Evolutionary conservation across 2,113 vertebrate genomes (phyloP), one percentile per base, ranked within the genome.

Genomic region (Chlorocebus sabaeus): DNA sequence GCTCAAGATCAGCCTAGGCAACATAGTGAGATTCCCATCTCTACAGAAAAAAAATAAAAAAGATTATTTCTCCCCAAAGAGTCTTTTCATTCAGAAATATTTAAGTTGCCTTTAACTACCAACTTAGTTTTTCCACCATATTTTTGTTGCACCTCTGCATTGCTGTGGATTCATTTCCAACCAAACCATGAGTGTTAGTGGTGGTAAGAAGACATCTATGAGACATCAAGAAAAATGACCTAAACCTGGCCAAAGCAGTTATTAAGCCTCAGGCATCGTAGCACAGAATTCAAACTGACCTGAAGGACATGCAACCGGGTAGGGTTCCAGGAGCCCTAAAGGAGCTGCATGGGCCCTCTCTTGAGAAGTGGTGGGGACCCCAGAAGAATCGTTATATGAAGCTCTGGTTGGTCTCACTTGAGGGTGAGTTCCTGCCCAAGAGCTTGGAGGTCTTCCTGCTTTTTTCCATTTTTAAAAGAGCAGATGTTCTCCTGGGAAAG

Each of bases 401-500:
- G 32, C 3, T 76, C 86, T 86, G 79, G 55, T 83, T 72, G 30
- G 22, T 40, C 89, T 93, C 79, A 38, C 70, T 32, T 3, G 76
- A 95, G 57, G 59, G 89, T 55, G 35, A 67, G 92, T 52, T 84
- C 55, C 64, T 23, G 30, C 2, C 80, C 57, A 55, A 84, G 3
- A n/a, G 85, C 84, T 81, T 61, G 81, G 95, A 5, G 5, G 82
- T 32, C 96, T 87, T 67, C 67, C 89, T 55, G 70, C 38, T 86
- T 92, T 94, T 95, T 96, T 72, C 78, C 87, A 88, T 50, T 67
- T 67, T 96, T 90, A 82, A 32, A 23, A 92, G 78, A 90, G 95
- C 91, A 93, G 95, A 64, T 57, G 83, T 91, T 87, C 64, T 64
- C 95, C 45, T 38, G 97, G 73, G 86, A 76, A 95, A 84, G 76